Evolutionary conservation across 2,113 vertebrate species (phyloP).

Genomic region (Nycticebus coucang): DNA sequence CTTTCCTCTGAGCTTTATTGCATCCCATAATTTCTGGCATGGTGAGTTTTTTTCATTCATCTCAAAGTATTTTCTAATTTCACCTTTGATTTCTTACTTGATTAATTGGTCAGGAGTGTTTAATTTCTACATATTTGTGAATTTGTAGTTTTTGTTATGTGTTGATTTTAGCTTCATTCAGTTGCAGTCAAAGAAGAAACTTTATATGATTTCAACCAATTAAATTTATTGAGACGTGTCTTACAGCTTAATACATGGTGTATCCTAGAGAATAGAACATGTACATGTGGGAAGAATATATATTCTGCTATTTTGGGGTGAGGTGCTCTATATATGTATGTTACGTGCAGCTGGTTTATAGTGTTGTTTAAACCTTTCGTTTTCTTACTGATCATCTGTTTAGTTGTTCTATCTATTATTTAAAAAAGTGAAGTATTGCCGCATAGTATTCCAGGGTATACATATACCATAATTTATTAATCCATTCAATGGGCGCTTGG

Average conservation of each 20-base stretch:
- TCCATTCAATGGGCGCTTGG: too few relatives aligned
- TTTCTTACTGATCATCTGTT: neutral
- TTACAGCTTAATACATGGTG: neutral
- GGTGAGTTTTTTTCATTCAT: neutral
- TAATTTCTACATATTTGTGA: neutral
- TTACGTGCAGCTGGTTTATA: neutral
- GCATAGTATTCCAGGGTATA: too few relatives aligned
- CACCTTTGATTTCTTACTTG: neutral
- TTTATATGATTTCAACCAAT: neutral
- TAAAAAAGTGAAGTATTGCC: neutral
- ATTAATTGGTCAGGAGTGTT: neutral
- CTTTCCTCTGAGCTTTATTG: neutral
- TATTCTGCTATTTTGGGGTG: neutral
- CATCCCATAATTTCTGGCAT: neutral
- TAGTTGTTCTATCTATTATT: neutral
- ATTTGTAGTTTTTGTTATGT: neutral
- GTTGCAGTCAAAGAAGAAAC: neutral
- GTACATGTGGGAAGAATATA: neutral
- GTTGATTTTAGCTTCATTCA: neutral
- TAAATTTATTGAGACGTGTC: neutral
- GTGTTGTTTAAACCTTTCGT: neutral
- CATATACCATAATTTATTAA: too few relatives aligned
- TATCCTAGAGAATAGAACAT: neutral
- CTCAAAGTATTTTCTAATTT: slow-evolving; percentile 23
- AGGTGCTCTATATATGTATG: neutral